Evolutionary conservation across 2,113 vertebrate species (phyloP).

Genomic region (Neoarius graeffei): DNA sequence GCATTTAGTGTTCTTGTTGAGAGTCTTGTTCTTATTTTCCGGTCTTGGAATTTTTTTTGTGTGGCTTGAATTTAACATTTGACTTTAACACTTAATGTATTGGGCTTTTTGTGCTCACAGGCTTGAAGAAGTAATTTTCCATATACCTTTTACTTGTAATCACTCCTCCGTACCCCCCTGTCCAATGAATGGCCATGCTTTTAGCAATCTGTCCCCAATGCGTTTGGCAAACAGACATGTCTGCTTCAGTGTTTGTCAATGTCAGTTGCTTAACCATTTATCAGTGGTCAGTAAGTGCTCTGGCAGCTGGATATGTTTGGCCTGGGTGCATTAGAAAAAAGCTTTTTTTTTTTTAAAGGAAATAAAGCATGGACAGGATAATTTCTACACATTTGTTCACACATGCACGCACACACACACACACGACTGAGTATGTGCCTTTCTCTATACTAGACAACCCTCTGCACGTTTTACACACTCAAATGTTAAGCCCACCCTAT

Average conservation of each 20-base stretch:
- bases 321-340: conserved; percentile 53
- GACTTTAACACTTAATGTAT: conserved; percentile 6
- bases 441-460: conserved; percentile 17
- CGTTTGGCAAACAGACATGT: conserved; percentile 73
- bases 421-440: neutral
- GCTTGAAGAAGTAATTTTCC: conserved; percentile 61
- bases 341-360: conserved; percentile 30
- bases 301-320: conserved; percentile 68
- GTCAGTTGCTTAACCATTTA: conserved; percentile 77
- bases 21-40: neutral
- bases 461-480: conserved; percentile 30
- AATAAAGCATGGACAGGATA: neutral
- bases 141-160: conserved; percentile 63
- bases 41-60: neutral
- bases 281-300: conserved; percentile 69
- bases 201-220: conserved; percentile 70
- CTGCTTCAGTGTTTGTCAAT: conserved; percentile 75
- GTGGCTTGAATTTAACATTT: neutral
- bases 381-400: conserved; percentile 7
- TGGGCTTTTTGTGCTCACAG: conserved; percentile 50
- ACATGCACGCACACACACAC: neutral
- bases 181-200: conserved; percentile 76
- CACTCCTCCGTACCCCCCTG: conserved; percentile 64
- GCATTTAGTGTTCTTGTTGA: neutral
- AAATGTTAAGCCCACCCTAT: conserved; percentile 5